phyloP scores from a whole-genome alignment of 2,888 invertebrate genomes.

The Rotaria magnacalcarata region DNA sequence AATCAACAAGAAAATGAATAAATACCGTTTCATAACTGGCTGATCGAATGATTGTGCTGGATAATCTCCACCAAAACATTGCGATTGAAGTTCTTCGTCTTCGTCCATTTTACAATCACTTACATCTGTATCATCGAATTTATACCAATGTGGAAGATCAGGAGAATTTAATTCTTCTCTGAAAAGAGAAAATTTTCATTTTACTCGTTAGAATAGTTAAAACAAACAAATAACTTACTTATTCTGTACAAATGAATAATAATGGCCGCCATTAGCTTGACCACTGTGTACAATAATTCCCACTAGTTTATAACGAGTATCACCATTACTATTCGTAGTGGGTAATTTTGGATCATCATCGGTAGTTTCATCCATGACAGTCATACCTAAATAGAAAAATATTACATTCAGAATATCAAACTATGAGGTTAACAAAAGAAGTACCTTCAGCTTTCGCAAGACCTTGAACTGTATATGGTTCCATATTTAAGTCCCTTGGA shows the following conservation, averaged over 20 bases:
- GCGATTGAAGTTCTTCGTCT: constrained; percentile 85
- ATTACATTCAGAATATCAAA: no score
- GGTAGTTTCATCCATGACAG: not conserved
- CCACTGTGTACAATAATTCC: constrained; percentile 98
- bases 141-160: constrained; percentile 73
- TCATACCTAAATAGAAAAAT: not conserved
- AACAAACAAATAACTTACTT: not conserved
- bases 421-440: not conserved
- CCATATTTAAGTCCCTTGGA: constrained; percentile 90
- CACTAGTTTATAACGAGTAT: constrained; percentile 82
- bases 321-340: constrained; percentile 50
- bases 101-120: constrained; percentile 92
- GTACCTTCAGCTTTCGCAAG: constrained; percentile 80
- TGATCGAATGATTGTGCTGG: constrained; percentile 60
- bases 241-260: constrained; percentile 80
- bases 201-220: not conserved
- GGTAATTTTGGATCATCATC: not conserved
- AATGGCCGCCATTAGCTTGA: constrained; percentile 95
- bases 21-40: constrained; percentile 34
- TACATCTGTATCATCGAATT: constrained; percentile 95
- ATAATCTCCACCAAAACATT: constrained; percentile 95
- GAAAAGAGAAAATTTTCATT: not conserved
- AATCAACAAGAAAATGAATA: not conserved
- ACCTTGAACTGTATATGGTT: constrained; percentile 92
- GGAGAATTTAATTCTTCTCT: not conserved